Conservation (phyloP, 2,888 invertebrate species). For the Keiferia lycopersicella region DNA sequence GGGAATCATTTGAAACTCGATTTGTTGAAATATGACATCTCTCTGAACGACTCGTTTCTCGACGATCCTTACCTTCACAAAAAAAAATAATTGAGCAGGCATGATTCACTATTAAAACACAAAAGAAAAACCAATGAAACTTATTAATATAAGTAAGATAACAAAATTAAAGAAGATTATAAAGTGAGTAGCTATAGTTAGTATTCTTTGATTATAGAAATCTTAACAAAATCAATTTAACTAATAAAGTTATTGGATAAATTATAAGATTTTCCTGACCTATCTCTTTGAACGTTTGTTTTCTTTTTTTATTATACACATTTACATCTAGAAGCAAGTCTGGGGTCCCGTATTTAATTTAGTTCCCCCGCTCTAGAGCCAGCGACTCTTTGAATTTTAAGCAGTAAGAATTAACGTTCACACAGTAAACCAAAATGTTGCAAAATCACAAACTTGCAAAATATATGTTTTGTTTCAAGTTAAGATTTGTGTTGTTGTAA, state of each 20-base stretch:
- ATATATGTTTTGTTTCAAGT: constrained; percentile 29
- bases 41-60: neutral
- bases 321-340: constrained; percentile 50
- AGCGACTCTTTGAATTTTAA: constrained; percentile 58
- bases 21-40: neutral
- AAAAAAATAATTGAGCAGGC: too few species aligned
- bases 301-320: constrained; percentile 41
- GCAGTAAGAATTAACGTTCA: constrained; percentile 49
- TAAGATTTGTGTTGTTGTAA: neutral
- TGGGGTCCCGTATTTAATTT: constrained; percentile 53
- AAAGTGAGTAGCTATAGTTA: too few species aligned
- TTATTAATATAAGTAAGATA: too few species aligned
- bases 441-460: constrained; percentile 37
- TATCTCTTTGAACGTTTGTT: constrained; percentile 25
- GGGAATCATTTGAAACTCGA: neutral
- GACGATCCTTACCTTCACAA: too few species aligned
- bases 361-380: constrained; percentile 47
- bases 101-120: too few species aligned
- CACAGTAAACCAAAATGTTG: constrained; percentile 46
- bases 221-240: too few species aligned
- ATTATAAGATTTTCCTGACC: constrained; percentile 14
- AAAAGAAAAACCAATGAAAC: neutral
- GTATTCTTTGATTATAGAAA: too few species aligned
- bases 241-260: too few species aligned
- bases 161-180: too few species aligned